Evolutionary conservation across 2,113 vertebrate genomes (phyloP).

Genomic region (Desmodus rotundus): DNA sequence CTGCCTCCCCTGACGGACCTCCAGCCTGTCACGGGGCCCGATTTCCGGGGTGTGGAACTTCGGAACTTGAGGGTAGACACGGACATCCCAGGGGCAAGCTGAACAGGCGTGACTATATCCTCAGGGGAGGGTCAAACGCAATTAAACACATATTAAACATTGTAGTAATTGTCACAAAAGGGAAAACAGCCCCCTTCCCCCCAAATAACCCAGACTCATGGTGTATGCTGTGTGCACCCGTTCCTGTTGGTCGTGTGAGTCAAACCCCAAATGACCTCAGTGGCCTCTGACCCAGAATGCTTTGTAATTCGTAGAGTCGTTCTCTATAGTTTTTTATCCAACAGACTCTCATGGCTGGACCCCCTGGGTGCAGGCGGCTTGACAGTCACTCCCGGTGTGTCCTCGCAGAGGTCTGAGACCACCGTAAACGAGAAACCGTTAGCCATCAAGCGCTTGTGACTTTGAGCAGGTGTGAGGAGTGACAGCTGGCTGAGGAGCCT

Average conservation of each 20-base stretch:
- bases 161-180: neutral
- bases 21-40: rapidly evolving
- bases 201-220: too few relatives aligned
- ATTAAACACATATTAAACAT: neutral
- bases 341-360: rapidly evolving
- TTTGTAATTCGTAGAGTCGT: rapidly evolving
- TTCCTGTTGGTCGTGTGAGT: rapidly evolving
- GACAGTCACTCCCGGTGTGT: too few relatives aligned
- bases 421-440: rapidly evolving
- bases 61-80: rapidly evolving
- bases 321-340: neutral
- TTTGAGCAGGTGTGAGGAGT: neutral
- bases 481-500: neutral
- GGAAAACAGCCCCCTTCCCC: too few relatives aligned
- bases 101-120: too few relatives aligned
- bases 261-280: too few relatives aligned
- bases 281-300: too few relatives aligned
- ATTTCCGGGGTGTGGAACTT: neutral
- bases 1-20: too few relatives aligned
- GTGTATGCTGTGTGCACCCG: rapidly evolving
- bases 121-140: neutral
- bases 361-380: neutral
- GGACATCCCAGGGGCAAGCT: neutral
- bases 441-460: rapidly evolving
- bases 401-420: rapidly evolving